phyloP scores from a whole-genome alignment of 2,113 vertebrate species.

The Corythaixoides concolor region DNA sequence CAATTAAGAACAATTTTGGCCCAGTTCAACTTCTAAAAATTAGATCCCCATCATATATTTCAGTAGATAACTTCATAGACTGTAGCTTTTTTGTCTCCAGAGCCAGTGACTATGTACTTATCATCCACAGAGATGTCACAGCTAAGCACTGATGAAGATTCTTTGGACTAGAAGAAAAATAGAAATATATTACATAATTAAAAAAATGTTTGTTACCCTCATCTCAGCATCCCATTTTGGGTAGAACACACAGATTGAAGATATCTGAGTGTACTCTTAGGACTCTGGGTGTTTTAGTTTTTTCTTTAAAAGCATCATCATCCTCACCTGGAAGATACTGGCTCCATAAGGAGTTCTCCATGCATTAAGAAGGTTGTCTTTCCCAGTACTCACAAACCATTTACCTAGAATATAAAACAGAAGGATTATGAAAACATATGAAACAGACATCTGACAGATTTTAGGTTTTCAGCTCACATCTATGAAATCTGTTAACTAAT shows the following conservation, averaged over 20 bases:
- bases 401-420: conserved; percentile 71
- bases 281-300: background rate
- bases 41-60: conserved; percentile 70
- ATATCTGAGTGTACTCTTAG: background rate
- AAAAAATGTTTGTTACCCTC: background rate
- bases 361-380: conserved; percentile 98
- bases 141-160: conserved; percentile 86
- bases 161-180: conserved; percentile 81
- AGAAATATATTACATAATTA: conserved; percentile 34
- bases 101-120: conserved; percentile 87
- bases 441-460: background rate
- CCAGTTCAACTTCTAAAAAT: conserved; percentile 74
- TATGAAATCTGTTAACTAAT: background rate
- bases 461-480: background rate
- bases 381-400: conserved; percentile 89
- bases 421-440: background rate
- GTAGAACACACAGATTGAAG: background rate
- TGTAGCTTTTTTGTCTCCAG: conserved; percentile 86
- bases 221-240: background rate
- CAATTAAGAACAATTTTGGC: conserved; percentile 78
- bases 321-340: conserved; percentile 96
- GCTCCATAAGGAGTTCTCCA: conserved; percentile 99
- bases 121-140: conserved; percentile 88
- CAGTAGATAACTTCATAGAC: conserved; percentile 90
- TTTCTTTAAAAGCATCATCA: background rate